Evolutionary conservation across 2,797 vertebrate genomes (phyloP), one percentile per base, ranked within the genome.

Genomic region (Geranospiza caerulescens): DNA sequence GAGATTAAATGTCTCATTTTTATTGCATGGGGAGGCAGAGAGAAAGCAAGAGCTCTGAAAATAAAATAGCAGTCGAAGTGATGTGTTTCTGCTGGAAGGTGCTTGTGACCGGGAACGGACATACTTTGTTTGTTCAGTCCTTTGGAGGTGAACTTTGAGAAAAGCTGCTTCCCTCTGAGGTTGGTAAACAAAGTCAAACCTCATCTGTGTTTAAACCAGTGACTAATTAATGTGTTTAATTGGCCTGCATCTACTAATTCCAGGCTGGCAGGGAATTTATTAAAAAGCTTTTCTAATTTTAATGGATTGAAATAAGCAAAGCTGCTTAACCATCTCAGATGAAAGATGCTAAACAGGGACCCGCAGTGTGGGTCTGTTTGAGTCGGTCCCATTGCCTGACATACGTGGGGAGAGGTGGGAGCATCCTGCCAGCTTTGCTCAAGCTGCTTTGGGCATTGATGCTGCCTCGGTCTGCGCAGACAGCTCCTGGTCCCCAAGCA

Each of bases 1-100:
- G 93, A 96, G 92, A 95, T 97, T 94, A 92, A 94, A 85, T 90
- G 55, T 80, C 93, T 96, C 78, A 56, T 92, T 95, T 96, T 96
- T 95, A 96, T 95, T 90, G 92, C 92, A 42, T 76, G 64, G 93
- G 83, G 88, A 94, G 83, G 58, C 55, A 75, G 80, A 87, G 52
- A 52, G 70, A 82, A 90, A 82, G 25, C 58, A 72, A 55, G 48
- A 91, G 73, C 45, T 88, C 94, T 94, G 91, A 62, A 91, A 87
- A 92, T 90, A 84, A 95, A 87, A 48, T 1, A 15, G 12, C 58
- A 79, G 21, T 42, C 1, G 0, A 66, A 38, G 22, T 12, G 55
- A 56, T 45, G 55, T 73, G 74, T 80, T 90, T 62, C 63, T 74
- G 44, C 15, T 73, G 64, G 52, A 47, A 82, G 48, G 56, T 52